phyloP scores from a whole-genome alignment of 2,797 vertebrate species.

The Platyrinchus mystaceus region DNA sequence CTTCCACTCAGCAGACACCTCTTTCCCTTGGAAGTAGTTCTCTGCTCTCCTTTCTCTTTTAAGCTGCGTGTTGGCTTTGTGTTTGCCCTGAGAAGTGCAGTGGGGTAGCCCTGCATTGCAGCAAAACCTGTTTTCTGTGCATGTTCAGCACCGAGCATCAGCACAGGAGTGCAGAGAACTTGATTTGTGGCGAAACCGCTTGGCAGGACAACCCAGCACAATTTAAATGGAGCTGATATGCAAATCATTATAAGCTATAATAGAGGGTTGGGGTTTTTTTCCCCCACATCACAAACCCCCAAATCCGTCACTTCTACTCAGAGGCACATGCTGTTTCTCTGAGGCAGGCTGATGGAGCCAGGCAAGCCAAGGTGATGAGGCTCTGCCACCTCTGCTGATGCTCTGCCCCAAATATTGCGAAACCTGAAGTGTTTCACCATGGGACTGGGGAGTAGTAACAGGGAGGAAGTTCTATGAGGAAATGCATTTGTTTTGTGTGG shows the following conservation, averaged over 20 bases:
- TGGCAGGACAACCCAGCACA: neutral
- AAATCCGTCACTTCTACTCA: neutral
- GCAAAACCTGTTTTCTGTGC: neutral
- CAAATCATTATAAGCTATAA: neutral
- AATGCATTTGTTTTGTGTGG: neutral
- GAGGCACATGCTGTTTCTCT: neutral
- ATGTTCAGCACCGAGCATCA: neutral
- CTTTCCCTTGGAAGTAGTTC: neutral
- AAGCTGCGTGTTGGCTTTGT: neutral
- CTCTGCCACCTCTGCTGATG: neutral
- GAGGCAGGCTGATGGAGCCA: neutral
- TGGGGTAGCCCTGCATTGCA: neutral
- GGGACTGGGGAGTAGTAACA: neutral
- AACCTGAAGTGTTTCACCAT: fast-evolving
- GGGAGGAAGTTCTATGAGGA: neutral
- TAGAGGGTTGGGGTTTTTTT: too few relatives aligned
- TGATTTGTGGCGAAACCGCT: neutral
- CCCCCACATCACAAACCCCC: neutral
- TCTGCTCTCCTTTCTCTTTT: neutral
- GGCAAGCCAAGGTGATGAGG: fast-evolving
- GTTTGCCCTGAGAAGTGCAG: neutral
- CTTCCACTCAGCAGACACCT: neutral
- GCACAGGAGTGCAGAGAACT: too few relatives aligned
- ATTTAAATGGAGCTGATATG: neutral
- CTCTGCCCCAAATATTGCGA: neutral